Evolutionary conservation across 1,140 invertebrate genomes (phyloP).

Genomic region (Drosophila quadrilineata): DNA sequence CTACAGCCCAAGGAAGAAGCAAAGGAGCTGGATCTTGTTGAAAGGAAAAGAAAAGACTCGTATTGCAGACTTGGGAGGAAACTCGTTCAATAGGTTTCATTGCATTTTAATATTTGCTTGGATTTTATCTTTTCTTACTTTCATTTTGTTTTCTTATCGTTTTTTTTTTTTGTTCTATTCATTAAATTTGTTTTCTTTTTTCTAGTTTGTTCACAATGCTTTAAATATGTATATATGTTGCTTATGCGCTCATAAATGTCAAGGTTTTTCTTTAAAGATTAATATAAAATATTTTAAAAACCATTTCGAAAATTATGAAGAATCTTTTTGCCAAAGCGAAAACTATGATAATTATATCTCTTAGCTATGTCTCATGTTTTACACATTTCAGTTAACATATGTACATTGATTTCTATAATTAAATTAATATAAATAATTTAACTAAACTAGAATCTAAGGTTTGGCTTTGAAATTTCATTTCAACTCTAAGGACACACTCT

Average conservation of each 20-base stretch:
- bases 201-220: slow-evolving; percentile 59
- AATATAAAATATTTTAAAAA: slow-evolving; percentile 30
- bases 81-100: slow-evolving; percentile 46
- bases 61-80: slow-evolving; percentile 43
- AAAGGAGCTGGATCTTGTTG: slow-evolving; percentile 19
- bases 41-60: slow-evolving; percentile 59
- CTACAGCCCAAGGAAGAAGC: slow-evolving; percentile 22
- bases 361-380: slow-evolving; percentile 14
- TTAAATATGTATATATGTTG: slow-evolving; percentile 30
- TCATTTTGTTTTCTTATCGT: slow-evolving; percentile 28
- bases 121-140: slow-evolving; percentile 42
- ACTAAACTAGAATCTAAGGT: slow-evolving; percentile 69
- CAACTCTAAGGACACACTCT: slow-evolving; percentile 33
- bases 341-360: slow-evolving; percentile 44
- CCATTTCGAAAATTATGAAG: slow-evolving; percentile 71
- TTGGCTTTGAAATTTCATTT: slow-evolving; percentile 66
- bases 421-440: slow-evolving; percentile 71
- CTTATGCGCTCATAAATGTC: slow-evolving; percentile 67
- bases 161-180: slow-evolving; percentile 25
- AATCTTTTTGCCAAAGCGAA: slow-evolving; percentile 81
- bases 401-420: slow-evolving; percentile 48
- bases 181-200: slow-evolving; percentile 14
- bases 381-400: slow-evolving; percentile 25
- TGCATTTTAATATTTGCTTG: slow-evolving; percentile 53
- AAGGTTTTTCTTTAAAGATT: slow-evolving; percentile 29